Conservation (phyloP, 2,888 invertebrate genomes). For the Drosophila rubida region DNA sequence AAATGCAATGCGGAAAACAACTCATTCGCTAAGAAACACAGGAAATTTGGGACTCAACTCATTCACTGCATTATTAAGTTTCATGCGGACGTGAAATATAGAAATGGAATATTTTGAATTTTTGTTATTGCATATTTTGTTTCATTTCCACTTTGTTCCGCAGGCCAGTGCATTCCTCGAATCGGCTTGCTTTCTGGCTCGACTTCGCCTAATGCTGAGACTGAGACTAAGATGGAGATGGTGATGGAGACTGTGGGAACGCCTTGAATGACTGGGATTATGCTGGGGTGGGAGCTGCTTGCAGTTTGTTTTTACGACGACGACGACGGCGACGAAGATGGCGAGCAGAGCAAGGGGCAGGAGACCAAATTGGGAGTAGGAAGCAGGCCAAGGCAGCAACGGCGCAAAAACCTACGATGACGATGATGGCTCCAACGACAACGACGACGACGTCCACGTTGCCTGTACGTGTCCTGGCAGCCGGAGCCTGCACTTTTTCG, state of each 20-base stretch:
- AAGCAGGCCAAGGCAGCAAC: conserved; percentile 3
- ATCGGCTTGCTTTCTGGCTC: conserved; percentile 7
- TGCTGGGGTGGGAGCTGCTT: conserved; percentile 28
- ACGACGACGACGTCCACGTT: conserved; percentile 54
- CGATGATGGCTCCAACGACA: conserved; percentile 51
- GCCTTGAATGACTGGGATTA: conserved; percentile 58
- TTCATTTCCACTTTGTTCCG: not conserved
- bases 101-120: too few species aligned
- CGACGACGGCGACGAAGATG: conserved; percentile 77
- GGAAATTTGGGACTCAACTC: too few species aligned
- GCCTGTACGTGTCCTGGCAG: conserved; percentile 77
- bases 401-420: conserved; percentile 17
- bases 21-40: too few species aligned
- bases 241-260: conserved; percentile 23
- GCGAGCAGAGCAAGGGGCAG: conserved; percentile 39
- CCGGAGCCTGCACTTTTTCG: conserved; percentile 65
- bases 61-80: too few species aligned
- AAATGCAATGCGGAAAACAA: too few species aligned
- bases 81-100: too few species aligned
- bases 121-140: too few species aligned
- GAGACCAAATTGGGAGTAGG: not conserved
- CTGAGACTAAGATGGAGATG: too few species aligned
- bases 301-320: conserved; percentile 79
- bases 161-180: not conserved
- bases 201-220: not conserved